Base-by-base conservation (phyloP, 1,140 invertebrate species). In the Leguminivora glycinivorella region DNA sequence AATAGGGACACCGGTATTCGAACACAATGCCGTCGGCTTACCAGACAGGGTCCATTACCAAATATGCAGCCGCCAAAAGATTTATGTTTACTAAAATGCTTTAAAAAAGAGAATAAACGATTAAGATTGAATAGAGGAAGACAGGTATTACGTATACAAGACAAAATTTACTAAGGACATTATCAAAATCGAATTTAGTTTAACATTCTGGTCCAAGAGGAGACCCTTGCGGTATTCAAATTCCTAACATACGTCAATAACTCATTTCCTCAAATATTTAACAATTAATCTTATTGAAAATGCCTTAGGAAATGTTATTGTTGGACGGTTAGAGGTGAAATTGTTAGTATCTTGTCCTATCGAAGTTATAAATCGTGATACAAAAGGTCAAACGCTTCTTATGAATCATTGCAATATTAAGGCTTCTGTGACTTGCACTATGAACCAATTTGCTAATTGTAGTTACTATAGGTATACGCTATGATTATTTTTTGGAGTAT, bases 121-220 rank as follows among this genome's bases (percentile, higher is more conserved):
- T 34, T 34, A 10, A 10, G 31, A 34, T 34, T 34, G 34, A 38
- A 38, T 38, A 38, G 1, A 14, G 56, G 56, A 25, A 56, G n/a
- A n/a, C n/a, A n/a, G n/a, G n/a, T n/a, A n/a, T n/a, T n/a, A 56
- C 25, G 12, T 56, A n/a, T 22, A 14, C 14, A 25, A 9, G 56
- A n/a, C 56, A n/a, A 60, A 58, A 29, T 63, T 63, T 63, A 34
- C 58, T 31, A 19, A 31, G 25, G 26, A 31, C 25, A 34, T 31
- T 63, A 63, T 63, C 14, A 34, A 63, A 26, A 63, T 31, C 0
- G 14, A 25, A 34, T 63, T n/a, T 63, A n/a, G n/a, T 63, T 22
- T 63, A 29, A 31, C 56, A 26, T 60, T 60, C 10, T 25, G 56
- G 25, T 60, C 58, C 58, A 31, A 63, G 29, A 29, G 14, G 6